Base-by-base conservation (phyloP, 2,797 vertebrate species). In the Nyctalus aviator region DNA sequence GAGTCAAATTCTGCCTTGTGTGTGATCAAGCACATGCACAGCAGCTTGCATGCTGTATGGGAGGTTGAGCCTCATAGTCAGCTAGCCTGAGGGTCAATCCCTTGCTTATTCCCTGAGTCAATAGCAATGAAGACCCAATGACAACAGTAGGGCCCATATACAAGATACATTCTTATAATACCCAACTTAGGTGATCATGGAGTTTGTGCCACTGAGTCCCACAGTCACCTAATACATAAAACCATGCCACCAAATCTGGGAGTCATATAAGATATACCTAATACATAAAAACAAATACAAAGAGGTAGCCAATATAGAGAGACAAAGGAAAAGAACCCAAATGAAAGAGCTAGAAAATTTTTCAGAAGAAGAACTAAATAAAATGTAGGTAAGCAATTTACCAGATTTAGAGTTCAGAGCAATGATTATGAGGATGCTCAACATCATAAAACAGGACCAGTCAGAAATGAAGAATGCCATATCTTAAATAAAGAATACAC, bases 31-130 rank as follows among this genome's bases (percentile, higher is more conserved):
- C 17, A 66, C 17, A 3, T 66, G 17, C 15, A 32, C 64, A 32
- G n/a, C 13, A 66, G 3, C 8, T 66, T 66, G 17, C 8, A 66
- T 18, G 0, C n/a, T 66, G 0, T 10, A 4, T 32, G 18, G 17
- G 64, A 8, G 17, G 30, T 32, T 66, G 64, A 66, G 64, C 17
- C 14, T 66, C n/a, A 66, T 0, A 0, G n/a, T 66, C n/a, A 18
- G 30, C 15, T n/a, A 66, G 64, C n/a, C 64, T 66, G 64, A 66
- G n/a, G 64, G n/a, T 66, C 15, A 18, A 9, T 66, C n/a, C 30
- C 64, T 59, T 59, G 57, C 11, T 59, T 59, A 59, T 59, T 59
- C 25, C 12, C 18, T 66, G n/a, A 18, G 30, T 66, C 62, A n/a
- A 66, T 66, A 66, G 62, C 14, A 66, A 66, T 32, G 7, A 18